Percentiles rank a stretch among this genome's conserved stretches.
phyloP scores from a whole-genome alignment of 2,113 vertebrate species.

The Caranx ignobilis region DNA sequence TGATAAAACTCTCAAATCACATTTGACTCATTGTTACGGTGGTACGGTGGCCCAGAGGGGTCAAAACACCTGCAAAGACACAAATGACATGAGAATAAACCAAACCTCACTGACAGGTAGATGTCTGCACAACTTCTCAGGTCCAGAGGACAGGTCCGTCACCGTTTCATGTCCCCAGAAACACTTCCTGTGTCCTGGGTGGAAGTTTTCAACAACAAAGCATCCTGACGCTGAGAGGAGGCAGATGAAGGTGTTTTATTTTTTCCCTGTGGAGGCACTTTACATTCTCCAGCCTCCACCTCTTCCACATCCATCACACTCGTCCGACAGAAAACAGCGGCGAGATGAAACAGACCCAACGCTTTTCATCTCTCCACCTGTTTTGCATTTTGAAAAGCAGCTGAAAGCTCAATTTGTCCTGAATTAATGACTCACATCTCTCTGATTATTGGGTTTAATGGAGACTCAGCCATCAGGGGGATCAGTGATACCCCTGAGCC shows the following conservation, averaged over 20 bases:
- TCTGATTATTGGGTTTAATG: background rate
- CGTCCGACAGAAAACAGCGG: conserved; percentile 1
- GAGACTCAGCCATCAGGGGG: background rate
- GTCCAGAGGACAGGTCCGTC: too few relatives aligned
- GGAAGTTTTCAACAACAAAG: background rate
- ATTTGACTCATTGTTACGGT: background rate
- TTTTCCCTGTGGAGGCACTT: conserved; percentile 27
- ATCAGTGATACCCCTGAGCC: background rate
- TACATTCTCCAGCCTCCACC: background rate
- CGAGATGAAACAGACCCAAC: conserved; percentile 41
- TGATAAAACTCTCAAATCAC: background rate
- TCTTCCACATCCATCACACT: conserved; percentile 4
- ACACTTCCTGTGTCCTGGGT: too few relatives aligned
- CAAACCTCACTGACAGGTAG: too few relatives aligned
- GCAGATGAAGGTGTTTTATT: conserved; percentile 17
- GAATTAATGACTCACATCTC: conserved; percentile 25
- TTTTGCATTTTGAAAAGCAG: conserved; percentile 57
- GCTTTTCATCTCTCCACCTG: conserved; percentile 65
- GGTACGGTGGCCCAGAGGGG: too few relatives aligned
- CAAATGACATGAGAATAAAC: too few relatives aligned
- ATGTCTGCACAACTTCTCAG: too few relatives aligned
- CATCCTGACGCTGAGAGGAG: background rate
- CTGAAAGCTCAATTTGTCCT: conserved; percentile 17
- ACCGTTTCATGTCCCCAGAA: too few relatives aligned
- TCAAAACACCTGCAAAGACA: too few relatives aligned